Evolutionary conservation across 35 echinoderm and acorn worm species (phyloP).

Genomic region (Strongylocentrotus purpuratus): DNA sequence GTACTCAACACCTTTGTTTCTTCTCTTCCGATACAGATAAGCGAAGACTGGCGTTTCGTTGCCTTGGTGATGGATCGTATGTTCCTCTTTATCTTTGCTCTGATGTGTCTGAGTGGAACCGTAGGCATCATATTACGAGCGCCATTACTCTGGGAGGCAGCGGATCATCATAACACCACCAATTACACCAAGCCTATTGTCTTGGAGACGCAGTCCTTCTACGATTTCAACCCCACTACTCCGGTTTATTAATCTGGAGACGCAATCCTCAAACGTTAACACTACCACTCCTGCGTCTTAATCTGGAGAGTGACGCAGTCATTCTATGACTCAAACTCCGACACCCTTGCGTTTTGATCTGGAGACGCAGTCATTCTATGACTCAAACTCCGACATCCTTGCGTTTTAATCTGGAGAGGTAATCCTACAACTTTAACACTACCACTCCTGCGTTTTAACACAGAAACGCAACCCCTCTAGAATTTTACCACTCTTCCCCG

Average conservation of each 20-base stretch:
- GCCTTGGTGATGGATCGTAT: slow-evolving; percentile 92
- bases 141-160: slow-evolving; percentile 84
- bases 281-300: too few relatives aligned
- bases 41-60: slow-evolving; percentile 95
- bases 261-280: too few relatives aligned
- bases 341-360: too few relatives aligned
- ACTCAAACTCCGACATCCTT: neutral
- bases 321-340: too few relatives aligned
- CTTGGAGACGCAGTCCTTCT: slow-evolving; percentile 54
- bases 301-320: too few relatives aligned
- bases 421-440: too few relatives aligned
- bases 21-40: slow-evolving; percentile 57
- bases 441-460: too few relatives aligned
- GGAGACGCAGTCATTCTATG: too few relatives aligned
- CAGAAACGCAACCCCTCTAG: too few relatives aligned
- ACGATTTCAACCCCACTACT: slow-evolving; percentile 52
- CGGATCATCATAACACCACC: slow-evolving; percentile 30
- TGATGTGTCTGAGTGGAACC: slow-evolving; percentile 82
- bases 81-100: slow-evolving; percentile 87
- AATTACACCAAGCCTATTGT: slow-evolving; percentile 65
- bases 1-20: neutral
- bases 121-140: slow-evolving; percentile 85
- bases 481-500: too few relatives aligned
- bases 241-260: neutral
- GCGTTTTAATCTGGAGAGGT: neutral